Evolutionary conservation across 2,113 vertebrate genomes (phyloP).

Genomic region (Ammodytes marinus): DNA sequence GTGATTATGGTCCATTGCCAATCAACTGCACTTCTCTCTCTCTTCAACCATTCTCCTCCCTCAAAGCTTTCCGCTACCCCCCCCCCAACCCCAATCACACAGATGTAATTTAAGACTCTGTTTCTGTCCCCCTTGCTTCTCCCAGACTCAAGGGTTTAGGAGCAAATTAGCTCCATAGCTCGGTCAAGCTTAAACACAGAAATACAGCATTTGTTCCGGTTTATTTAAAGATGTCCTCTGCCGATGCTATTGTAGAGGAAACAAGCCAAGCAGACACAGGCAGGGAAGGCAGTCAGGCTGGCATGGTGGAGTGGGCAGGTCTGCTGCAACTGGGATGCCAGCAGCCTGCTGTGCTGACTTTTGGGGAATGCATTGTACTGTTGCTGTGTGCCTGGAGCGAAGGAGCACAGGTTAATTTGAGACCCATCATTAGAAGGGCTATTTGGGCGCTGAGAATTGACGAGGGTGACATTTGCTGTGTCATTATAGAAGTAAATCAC

Average conservation of each 20-base stretch:
- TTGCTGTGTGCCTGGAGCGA: constrained; percentile 45
- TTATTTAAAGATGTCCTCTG: constrained; percentile 83
- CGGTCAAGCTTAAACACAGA: constrained; percentile 86
- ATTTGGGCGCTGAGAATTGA: constrained; percentile 56
- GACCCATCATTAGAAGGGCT: constrained; percentile 54
- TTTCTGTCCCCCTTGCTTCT: constrained; percentile 75
- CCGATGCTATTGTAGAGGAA: constrained; percentile 66
- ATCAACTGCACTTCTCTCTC: not conserved
- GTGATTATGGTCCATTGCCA: constrained; percentile 21
- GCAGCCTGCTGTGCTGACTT: constrained; percentile 55
- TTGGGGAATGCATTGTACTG: constrained; percentile 57
- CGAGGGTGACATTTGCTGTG: constrained; percentile 59
- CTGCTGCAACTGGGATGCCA: constrained; percentile 44
- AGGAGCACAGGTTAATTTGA: constrained; percentile 68
- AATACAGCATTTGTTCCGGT: constrained; percentile 75
- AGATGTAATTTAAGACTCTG: constrained; percentile 82
- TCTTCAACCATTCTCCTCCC: constrained; percentile 19
- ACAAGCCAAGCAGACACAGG: constrained; percentile 48
- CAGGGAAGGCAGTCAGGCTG: constrained; percentile 35
- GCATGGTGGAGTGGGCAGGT: constrained; percentile 35
- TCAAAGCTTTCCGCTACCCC: constrained; percentile 14
- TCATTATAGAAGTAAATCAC: constrained; percentile 21
- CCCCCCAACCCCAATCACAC: constrained; percentile 65
- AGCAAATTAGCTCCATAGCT: constrained; percentile 84
- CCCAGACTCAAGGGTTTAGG: constrained; percentile 82